Evolutionary conservation across 2,113 vertebrate genomes (phyloP).

Genomic region (Geococcyx californianus): DNA sequence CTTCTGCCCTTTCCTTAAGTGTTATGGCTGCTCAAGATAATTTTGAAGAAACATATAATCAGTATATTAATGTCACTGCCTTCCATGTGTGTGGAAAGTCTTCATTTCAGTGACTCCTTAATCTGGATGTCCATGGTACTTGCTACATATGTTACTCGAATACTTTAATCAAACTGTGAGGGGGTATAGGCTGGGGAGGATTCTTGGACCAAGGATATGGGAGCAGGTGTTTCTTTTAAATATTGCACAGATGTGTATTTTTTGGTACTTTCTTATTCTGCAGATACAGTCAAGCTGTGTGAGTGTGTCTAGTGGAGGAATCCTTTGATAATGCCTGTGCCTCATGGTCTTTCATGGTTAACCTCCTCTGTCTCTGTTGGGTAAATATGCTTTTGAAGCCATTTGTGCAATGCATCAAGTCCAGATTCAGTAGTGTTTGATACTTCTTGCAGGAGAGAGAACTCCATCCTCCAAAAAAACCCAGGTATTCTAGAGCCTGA

Average conservation of each 20-base stretch:
- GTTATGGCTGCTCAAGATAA: neutral
- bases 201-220: neutral
- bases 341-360: neutral
- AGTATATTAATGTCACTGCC: neutral
- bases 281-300: neutral
- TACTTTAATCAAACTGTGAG: neutral
- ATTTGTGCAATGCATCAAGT: rapidly evolving
- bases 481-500: neutral
- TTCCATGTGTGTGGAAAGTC: neutral
- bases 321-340: neutral
- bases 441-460: neutral
- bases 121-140: neutral
- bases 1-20: neutral
- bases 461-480: neutral
- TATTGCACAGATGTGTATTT: neutral
- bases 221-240: neutral
- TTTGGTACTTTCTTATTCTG: neutral
- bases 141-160: neutral
- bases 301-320: neutral
- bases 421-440: neutral
- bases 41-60: neutral
- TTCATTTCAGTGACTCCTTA: neutral
- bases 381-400: neutral
- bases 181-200: neutral
- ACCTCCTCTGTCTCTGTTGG: neutral